These are phyloP conservation scores for Leistus spinibarbis DNA, from an alignment of 2,888 invertebrate genomes.

Conservation along the genomic window DNA sequence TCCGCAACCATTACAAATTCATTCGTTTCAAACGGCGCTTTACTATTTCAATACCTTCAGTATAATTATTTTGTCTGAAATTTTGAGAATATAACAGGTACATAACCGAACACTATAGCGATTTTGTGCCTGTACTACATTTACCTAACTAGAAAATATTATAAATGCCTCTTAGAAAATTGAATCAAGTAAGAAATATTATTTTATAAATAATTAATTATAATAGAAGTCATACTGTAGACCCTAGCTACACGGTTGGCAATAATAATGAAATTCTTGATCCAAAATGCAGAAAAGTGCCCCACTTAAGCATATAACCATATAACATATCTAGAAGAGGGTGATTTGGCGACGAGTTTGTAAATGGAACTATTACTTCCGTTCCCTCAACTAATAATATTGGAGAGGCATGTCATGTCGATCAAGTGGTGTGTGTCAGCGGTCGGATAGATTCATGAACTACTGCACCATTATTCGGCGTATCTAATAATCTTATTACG, in stretches of 20 bases:
- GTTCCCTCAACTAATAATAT: constrained; percentile 13
- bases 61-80: too few species aligned
- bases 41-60: too few species aligned
- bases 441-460: neutral
- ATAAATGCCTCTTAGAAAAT: neutral
- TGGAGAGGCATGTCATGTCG: constrained; percentile 9
- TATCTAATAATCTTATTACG: neutral
- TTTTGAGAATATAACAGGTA: too few species aligned
- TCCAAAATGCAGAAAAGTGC: neutral
- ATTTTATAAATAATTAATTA: too few species aligned
- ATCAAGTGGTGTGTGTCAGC: constrained; percentile 28
- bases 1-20: too few species aligned
- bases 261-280: neutral
- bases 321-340: neutral
- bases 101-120: too few species aligned
- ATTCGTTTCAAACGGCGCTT: too few species aligned
- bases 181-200: neutral
- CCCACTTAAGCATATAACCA: neutral
- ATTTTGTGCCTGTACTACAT: too few species aligned
- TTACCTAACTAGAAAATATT: neutral
- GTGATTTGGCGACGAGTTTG: neutral
- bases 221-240: neutral
- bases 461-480: neutral
- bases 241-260: neutral
- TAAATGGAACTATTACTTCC: neutral